phyloP scores from a whole-genome alignment of 2,797 vertebrate species.

The Anguilla megastoma region DNA sequence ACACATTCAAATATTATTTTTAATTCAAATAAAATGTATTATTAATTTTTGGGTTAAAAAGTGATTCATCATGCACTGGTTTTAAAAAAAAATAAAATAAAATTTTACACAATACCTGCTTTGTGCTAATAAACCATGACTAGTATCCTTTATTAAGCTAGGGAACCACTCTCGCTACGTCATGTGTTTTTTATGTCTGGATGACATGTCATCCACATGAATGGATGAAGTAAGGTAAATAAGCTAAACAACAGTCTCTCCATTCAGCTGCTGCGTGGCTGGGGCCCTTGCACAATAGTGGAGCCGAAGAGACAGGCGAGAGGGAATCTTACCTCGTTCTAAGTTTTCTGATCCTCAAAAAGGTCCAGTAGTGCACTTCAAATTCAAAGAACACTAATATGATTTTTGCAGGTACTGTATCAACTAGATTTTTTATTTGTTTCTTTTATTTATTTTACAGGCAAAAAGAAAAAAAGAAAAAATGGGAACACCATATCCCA shows the following conservation, averaged over 20 bases:
- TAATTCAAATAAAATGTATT: no score
- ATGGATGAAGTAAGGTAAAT: neutral
- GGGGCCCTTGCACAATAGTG: neutral
- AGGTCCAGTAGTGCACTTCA: conserved; percentile 7
- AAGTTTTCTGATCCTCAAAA: conserved; percentile 5
- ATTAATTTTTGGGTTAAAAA: neutral
- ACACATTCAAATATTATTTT: neutral
- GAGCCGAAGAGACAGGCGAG: neutral
- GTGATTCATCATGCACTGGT: neutral
- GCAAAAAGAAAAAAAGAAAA: neutral
- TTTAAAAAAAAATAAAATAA: neutral
- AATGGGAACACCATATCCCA: neutral
- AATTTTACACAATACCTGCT: neutral
- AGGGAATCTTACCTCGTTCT: neutral
- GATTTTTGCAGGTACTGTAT: neutral
- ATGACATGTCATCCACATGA: neutral
- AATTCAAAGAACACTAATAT: conserved; percentile 12
- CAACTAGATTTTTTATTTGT: neutral
- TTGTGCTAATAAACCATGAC: neutral
- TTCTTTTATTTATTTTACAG: neutral
- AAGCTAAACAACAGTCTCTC: neutral
- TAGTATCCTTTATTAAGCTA: neutral
- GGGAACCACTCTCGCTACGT: neutral
- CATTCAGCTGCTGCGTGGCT: neutral
- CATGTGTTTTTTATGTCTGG: neutral